phyloP scores from a whole-genome alignment of 2,888 invertebrate genomes.

The Yponomeuta malinellus region DNA sequence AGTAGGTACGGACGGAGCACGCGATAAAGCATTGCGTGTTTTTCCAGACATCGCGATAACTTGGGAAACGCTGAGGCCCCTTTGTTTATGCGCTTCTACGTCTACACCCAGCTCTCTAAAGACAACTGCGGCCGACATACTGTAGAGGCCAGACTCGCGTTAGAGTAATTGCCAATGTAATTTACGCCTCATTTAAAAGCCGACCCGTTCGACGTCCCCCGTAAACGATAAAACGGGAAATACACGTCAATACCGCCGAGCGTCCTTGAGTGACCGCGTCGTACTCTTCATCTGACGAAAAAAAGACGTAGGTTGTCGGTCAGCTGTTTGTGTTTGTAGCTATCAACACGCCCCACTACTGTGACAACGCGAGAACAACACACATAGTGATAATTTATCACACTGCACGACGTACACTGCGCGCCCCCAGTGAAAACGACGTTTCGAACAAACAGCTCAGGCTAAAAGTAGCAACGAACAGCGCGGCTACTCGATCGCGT shows the following conservation, averaged over 20 bases:
- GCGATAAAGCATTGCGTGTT: conserved; percentile 64
- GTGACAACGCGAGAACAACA: conserved; percentile 19
- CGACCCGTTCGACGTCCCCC: background rate
- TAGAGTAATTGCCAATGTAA: conserved; percentile 13
- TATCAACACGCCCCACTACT: conserved; percentile 57
- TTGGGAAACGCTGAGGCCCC: conserved; percentile 49
- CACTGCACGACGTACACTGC: conserved; percentile 33
- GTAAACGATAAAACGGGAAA: conserved; percentile 29
- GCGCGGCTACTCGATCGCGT: conserved; percentile 13
- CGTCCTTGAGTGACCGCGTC: conserved; percentile 72
- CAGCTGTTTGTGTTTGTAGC: conserved; percentile 72
- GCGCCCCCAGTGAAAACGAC: conserved; percentile 17
- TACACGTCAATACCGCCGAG: conserved; percentile 51
- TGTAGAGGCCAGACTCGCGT: conserved; percentile 1
- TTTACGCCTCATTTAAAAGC: conserved; percentile 12
- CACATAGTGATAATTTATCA: background rate
- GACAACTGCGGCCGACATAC: background rate
- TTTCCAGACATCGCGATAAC: conserved; percentile 57
- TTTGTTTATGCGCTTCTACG: conserved; percentile 23
- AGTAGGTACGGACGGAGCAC: conserved; percentile 21
- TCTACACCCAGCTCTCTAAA: background rate
- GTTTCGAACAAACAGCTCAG: background rate
- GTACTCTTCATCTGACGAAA: conserved; percentile 65
- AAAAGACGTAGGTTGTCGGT: conserved; percentile 61
- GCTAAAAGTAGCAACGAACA: conserved; percentile 38